phyloP scores from a whole-genome alignment of 2,797 vertebrate genomes.

The Echiichthys vipera region DNA sequence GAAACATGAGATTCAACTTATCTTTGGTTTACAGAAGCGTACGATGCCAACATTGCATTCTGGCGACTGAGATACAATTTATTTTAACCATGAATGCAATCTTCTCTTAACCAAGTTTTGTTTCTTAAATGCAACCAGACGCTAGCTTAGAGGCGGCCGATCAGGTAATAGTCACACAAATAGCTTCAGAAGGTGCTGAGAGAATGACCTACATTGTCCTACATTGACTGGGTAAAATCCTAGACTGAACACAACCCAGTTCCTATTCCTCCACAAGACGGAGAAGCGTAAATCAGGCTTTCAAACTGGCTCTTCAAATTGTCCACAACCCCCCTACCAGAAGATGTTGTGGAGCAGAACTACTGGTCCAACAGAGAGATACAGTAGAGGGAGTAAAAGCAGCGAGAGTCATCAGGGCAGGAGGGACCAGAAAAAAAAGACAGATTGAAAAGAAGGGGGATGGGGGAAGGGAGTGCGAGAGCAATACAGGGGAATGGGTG shows the following conservation, averaged over 20 bases:
- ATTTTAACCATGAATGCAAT: background rate
- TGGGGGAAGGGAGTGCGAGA: constrained; percentile 48
- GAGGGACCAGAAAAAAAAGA: constrained; percentile 34
- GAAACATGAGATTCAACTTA: too few species aligned
- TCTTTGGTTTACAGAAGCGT: too few species aligned
- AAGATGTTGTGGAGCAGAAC: constrained; percentile 12
- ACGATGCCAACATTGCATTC: too few species aligned
- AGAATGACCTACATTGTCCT: background rate
- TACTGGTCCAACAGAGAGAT: background rate
- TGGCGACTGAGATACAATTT: too few species aligned
- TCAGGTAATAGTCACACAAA: background rate
- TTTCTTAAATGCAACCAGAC: background rate
- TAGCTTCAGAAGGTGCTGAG: background rate
- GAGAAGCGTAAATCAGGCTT: background rate
- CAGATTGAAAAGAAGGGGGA: constrained; percentile 43
- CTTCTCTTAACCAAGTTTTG: background rate
- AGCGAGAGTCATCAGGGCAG: constrained; percentile 26
- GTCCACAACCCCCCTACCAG: background rate
- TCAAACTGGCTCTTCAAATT: background rate
- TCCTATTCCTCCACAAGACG: background rate
- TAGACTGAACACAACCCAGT: background rate
- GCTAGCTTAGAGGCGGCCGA: background rate
- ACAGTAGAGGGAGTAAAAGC: constrained; percentile 39
- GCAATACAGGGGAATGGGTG: constrained; percentile 58
- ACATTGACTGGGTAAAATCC: background rate